These are phyloP conservation scores for Prosapia bicincta DNA, from an alignment of 2,888 invertebrate genomes.

Conservation along the genomic window DNA sequence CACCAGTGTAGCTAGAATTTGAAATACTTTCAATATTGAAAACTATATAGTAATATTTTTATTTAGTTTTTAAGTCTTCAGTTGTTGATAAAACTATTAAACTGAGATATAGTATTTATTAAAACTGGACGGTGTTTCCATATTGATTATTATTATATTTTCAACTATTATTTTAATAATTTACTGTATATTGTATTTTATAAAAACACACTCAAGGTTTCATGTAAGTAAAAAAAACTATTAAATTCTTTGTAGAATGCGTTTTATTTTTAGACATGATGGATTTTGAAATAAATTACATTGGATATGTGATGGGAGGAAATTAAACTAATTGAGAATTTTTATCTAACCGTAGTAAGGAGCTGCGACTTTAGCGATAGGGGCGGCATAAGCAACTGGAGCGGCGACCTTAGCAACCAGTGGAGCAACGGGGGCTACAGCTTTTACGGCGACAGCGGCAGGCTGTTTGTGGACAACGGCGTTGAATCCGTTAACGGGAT, in stretches of 20 bases:
- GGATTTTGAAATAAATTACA: neutral
- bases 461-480: slow-evolving; percentile 43
- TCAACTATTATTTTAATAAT: too few relatives aligned
- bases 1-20: too few relatives aligned
- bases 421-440: slow-evolving; percentile 43
- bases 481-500: slow-evolving; percentile 29
- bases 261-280: neutral
- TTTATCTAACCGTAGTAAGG: slow-evolving; percentile 20
- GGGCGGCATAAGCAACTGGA: slow-evolving; percentile 46
- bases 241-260: neutral
- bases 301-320: neutral
- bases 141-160: too few relatives aligned
- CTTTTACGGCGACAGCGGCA: slow-evolving; percentile 53
- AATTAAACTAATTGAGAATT: neutral
- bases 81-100: too few relatives aligned
- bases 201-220: too few relatives aligned
- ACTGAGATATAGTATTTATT: too few relatives aligned
- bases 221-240: neutral
- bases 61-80: too few relatives aligned
- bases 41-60: too few relatives aligned
- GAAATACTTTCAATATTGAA: too few relatives aligned
- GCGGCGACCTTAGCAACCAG: slow-evolving; percentile 44
- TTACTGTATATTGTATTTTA: too few relatives aligned
- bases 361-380: slow-evolving; percentile 31
- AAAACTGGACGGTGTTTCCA: too few relatives aligned